These are phyloP conservation scores for Conchocele bisecta DNA, from an alignment of 2,888 invertebrate species.

Conservation along the genomic window DNA sequence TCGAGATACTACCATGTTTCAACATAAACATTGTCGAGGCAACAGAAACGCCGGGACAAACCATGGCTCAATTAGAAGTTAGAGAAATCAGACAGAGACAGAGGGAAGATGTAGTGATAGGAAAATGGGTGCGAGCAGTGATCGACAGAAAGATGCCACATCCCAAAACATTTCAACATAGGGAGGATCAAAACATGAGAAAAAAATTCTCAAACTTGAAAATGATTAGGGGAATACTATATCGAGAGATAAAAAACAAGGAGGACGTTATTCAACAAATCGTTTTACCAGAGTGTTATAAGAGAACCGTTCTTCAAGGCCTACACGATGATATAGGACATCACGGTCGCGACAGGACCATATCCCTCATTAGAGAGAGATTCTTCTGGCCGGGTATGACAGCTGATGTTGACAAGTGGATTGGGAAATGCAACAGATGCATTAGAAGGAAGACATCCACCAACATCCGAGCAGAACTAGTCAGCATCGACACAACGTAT, in stretches of 20 bases:
- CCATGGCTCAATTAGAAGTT: background rate
- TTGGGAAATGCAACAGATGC: conserved; percentile 2
- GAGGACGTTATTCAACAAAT: background rate
- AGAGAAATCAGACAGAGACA: background rate
- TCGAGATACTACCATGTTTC: background rate
- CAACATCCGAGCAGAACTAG: background rate
- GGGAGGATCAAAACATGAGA: background rate
- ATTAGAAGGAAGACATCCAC: background rate
- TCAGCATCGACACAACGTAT: conserved; percentile 11
- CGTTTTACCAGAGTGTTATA: background rate
- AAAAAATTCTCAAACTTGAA: conserved; percentile 4
- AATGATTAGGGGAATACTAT: background rate
- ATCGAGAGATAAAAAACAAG: background rate
- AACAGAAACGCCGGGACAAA: background rate
- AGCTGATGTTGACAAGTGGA: background rate
- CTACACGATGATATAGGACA: conserved; percentile 12
- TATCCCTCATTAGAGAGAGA: background rate
- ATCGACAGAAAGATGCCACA: background rate
- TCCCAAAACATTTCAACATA: background rate
- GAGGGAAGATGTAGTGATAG: background rate
- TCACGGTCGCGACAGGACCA: conserved; percentile 5
- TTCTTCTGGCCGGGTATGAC: conserved; percentile 26
- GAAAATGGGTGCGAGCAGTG: background rate
- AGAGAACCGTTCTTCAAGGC: background rate
- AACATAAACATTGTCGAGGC: background rate